phyloP scores from a whole-genome alignment of 2,113 vertebrate species.

The Pseudopodoces humilis region DNA sequence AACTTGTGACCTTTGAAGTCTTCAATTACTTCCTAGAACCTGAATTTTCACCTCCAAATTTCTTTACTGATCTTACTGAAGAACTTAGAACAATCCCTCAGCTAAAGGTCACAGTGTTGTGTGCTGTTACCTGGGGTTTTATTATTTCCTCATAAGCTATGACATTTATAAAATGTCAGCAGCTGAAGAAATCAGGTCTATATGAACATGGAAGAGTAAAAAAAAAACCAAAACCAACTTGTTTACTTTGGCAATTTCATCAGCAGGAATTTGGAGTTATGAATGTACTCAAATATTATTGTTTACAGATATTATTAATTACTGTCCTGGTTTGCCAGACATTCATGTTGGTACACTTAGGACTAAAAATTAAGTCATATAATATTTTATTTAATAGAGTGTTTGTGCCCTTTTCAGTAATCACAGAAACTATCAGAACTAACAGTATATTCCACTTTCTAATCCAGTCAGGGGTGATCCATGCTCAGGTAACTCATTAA shows the following conservation, averaged over 20 bases:
- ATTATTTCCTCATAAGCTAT: conserved; percentile 74
- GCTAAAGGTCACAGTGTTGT: conserved; percentile 70
- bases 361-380: not conserved
- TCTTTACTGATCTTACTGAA: conserved; percentile 54
- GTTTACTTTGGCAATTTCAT: not conserved
- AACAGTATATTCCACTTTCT: not conserved
- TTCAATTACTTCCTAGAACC: conserved; percentile 67
- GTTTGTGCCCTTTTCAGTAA: not conserved
- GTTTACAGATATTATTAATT: not conserved
- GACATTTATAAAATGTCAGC: conserved; percentile 75
- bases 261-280: not conserved
- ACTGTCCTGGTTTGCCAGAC: not conserved
- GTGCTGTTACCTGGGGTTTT: conserved; percentile 63
- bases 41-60: conserved; percentile 62
- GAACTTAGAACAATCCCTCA: conserved; percentile 55
- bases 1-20: conserved; percentile 67
- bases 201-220: not conserved
- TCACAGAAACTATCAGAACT: not conserved
- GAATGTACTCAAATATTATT: not conserved
- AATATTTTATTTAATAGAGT: not conserved
- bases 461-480: not conserved
- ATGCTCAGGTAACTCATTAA: not conserved
- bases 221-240: not conserved
- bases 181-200: conserved; percentile 29
- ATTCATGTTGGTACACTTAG: not conserved